phyloP scores from a whole-genome alignment of 1,140 invertebrate species.

The Elysia chlorotica region DNA sequence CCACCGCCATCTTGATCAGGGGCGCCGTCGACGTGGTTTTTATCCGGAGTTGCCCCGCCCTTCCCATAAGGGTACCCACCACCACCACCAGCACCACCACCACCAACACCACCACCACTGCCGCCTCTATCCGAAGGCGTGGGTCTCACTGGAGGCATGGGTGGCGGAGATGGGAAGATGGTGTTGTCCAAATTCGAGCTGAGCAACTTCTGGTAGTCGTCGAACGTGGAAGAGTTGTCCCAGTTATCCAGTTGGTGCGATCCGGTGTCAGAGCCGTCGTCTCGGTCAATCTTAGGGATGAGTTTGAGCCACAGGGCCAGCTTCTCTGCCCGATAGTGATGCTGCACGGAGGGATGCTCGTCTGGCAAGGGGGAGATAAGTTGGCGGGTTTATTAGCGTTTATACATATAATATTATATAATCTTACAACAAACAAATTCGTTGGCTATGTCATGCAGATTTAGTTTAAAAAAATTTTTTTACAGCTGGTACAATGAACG shows the following conservation, averaged over 20 bases:
- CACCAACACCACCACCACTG: background rate
- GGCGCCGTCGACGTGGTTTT: too few relatives aligned
- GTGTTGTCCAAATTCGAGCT: conserved; percentile 38
- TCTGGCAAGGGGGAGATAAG: conserved; percentile 22
- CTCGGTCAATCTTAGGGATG: conserved; percentile 90
- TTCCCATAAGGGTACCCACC: conserved; percentile 12
- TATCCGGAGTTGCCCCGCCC: background rate
- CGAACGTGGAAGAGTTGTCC: conserved; percentile 47
- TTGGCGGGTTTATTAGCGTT: too few relatives aligned
- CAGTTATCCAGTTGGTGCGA: conserved; percentile 77
- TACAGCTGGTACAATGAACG: too few relatives aligned
- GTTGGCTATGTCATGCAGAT: too few relatives aligned
- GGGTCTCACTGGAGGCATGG: conserved; percentile 39
- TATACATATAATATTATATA: too few relatives aligned
- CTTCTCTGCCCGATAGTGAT: conserved; percentile 92
- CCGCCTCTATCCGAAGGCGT: conserved; percentile 19
- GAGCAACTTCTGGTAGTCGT: conserved; percentile 47
- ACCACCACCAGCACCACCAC: conserved; percentile 27
- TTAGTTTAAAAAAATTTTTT: too few relatives aligned
- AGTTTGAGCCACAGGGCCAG: conserved; percentile 96
- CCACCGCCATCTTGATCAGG: too few relatives aligned
- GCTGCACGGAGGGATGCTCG: conserved; percentile 68
- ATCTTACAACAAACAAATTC: too few relatives aligned
- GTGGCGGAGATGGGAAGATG: conserved; percentile 56
- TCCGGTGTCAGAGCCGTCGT: conserved; percentile 75